Conservation (phyloP, 2,888 invertebrate species). For the Ypsolopha sequella region DNA sequence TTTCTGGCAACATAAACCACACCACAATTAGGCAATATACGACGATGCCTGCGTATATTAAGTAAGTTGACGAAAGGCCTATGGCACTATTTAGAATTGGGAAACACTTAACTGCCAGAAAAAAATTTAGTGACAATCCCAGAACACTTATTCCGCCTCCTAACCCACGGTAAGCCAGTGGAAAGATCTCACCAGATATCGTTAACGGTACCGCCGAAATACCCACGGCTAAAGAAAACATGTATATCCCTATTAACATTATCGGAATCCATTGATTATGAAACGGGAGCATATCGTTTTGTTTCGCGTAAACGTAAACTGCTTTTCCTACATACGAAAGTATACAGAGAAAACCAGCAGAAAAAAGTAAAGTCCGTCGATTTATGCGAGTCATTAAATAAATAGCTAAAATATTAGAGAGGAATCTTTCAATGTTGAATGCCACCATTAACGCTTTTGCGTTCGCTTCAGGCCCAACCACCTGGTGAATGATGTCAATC, state of each 20-base stretch:
- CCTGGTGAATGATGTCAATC: conserved; percentile 71
- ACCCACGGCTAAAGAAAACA: conserved; percentile 71
- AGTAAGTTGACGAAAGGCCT: conserved; percentile 71
- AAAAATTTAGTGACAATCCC: conserved; percentile 74
- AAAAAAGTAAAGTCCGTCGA: conserved; percentile 70
- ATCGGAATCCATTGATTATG: conserved; percentile 61
- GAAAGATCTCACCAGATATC: conserved; percentile 79
- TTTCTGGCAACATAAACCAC: conserved; percentile 75
- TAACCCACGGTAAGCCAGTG: conserved; percentile 71
- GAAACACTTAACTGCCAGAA: conserved; percentile 75
- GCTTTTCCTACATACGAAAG: conserved; percentile 69
- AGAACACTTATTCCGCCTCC: conserved; percentile 76
- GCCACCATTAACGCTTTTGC: conserved; percentile 72
- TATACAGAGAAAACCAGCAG: conserved; percentile 71
- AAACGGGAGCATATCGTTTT: conserved; percentile 30
- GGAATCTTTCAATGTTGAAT: conserved; percentile 72
- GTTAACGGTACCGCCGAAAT: conserved; percentile 78
- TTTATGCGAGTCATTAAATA: conserved; percentile 71
- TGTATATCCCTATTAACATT: conserved; percentile 63
- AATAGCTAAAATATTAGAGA: conserved; percentile 73
- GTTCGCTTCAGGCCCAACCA: conserved; percentile 70
- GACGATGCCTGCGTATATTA: conserved; percentile 69
- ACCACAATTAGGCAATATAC: conserved; percentile 62
- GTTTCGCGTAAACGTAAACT: conserved; percentile 43
- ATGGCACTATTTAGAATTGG: conserved; percentile 65